Base-by-base conservation (phyloP, 1,140 invertebrate genomes). In the Drosophila asahinai region DNA sequence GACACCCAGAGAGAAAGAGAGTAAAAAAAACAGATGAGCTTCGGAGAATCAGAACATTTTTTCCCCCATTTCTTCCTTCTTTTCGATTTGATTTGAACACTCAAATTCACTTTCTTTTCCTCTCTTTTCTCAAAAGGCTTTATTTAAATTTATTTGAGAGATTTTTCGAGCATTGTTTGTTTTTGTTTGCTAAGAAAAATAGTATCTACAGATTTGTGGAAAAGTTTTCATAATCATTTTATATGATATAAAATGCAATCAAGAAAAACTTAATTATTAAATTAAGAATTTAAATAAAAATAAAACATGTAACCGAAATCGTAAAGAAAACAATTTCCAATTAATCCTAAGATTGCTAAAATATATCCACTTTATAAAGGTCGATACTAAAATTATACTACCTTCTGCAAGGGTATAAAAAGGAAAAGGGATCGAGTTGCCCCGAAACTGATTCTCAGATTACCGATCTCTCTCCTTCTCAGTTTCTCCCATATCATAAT, bases 71-170 rank as follows among this genome's bases (percentile, higher is more conserved):
- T 42, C 27, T 66, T 66, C 38, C 12, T 9, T 27, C n/a, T 45
- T 47, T 43, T 45, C 3, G 5, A 27, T 27, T 19, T 22, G 33
- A 61, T 49, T 58, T 43, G 3, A 14, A 25, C 25, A 43, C 42
- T 17, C 1, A 49, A 36, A 61, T 67, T 64, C n/a, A 17, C 33
- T 62, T 64, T 68, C 19, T 27, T 48, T 60, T 67, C 30, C 12
- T 7, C 7, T 49, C n/a, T 47, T 7, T 27, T 15, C 25, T 30
- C 25, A 30, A 30, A 51, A 17, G 11, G 27, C 15, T 33, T 33
- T 51, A n/a, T 22, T 48, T 12, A 14, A 22, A 48, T 22, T 14
- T 48, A 19, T 45, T n/a, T 9, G 19, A 38, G 9, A 48, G 7
- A 22, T 66, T 58, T 65, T 64, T 17, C 42, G 42, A n/a, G 36